A percentile compares a stretch with the other conserved stretches of the same genome.
phyloP scores from a whole-genome alignment of 1,140 invertebrate genomes.

The Lucilia cuprina region DNA sequence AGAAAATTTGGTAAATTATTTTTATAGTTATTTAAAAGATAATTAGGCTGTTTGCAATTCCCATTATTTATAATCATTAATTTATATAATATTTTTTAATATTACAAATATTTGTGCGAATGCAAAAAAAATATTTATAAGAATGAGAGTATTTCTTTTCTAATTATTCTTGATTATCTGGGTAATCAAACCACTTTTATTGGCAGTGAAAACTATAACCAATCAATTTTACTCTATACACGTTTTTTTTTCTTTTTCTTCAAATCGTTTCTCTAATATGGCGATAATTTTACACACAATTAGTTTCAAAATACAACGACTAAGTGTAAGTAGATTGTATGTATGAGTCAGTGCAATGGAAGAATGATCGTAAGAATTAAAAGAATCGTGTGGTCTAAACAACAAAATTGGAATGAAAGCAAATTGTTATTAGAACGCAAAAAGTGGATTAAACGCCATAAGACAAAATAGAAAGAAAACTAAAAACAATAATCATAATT shows the following conservation, averaged over 20 bases:
- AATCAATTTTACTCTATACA: not conserved
- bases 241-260: not conserved
- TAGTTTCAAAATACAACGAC: not conserved
- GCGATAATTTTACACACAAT: not conserved
- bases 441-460: slow-evolving; percentile 6
- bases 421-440: slow-evolving; percentile 4
- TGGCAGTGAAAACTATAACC: slow-evolving; percentile 3
- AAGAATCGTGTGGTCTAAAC: too few species aligned
- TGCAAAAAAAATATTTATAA: not conserved
- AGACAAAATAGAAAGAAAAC: not conserved
- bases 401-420: not conserved
- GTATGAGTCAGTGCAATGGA: too few species aligned
- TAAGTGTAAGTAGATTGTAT: too few species aligned
- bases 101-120: too few species aligned
- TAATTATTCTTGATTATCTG: not conserved
- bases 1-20: too few species aligned
- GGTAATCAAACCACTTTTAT: slow-evolving; percentile 24
- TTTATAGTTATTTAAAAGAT: too few species aligned
- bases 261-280: not conserved
- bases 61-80: too few species aligned
- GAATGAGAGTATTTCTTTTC: not conserved
- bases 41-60: too few species aligned
- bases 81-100: too few species aligned
- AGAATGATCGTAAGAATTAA: too few species aligned
- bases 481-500: not conserved